A percentile compares a stretch with the other conserved stretches of the same genome.
Conservation (phyloP, 2,113 vertebrate genomes). For the Hypomesus transpacificus region DNA sequence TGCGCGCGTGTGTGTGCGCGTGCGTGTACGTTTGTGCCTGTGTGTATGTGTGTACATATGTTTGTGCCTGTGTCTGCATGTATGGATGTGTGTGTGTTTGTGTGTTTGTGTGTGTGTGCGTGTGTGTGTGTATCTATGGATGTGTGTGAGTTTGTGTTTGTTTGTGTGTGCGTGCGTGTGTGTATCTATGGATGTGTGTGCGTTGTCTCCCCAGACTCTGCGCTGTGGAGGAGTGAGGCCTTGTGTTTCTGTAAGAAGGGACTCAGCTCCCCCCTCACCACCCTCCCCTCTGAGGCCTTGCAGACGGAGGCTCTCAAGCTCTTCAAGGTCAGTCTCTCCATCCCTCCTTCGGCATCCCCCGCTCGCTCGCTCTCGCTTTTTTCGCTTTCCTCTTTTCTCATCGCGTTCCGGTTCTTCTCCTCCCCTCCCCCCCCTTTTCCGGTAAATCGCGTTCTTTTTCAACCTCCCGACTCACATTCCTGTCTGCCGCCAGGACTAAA, state of each 20-base stretch:
- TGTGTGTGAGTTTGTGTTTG: constrained; percentile 7
- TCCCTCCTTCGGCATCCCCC: constrained; percentile 15
- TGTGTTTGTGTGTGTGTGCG: background rate
- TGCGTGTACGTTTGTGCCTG: constrained; percentile 1
- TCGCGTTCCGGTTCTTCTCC: no score
- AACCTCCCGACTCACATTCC: constrained; percentile 1
- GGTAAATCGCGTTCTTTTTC: background rate
- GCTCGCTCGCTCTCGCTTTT: constrained; percentile 3
- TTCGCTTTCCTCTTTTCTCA: constrained; percentile 28
- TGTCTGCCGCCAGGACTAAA: background rate
- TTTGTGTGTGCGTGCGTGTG: constrained; percentile 9
- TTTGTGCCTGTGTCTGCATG: background rate
- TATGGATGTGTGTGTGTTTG: constrained; percentile 2
- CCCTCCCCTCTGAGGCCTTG: constrained; percentile 83
- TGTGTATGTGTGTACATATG: constrained; percentile 7
- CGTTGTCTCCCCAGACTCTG: constrained; percentile 68
- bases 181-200: background rate
- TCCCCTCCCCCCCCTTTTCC: background rate
- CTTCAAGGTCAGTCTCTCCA: constrained; percentile 81
- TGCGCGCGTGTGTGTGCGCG: background rate
- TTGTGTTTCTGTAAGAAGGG: constrained; percentile 85
- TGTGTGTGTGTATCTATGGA: background rate
- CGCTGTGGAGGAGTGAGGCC: constrained; percentile 78
- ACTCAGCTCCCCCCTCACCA: constrained; percentile 79
- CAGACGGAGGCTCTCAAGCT: constrained; percentile 90